Percentiles rank a stretch among this genome's conserved stretches.
phyloP scores from a whole-genome alignment of 2,113 vertebrate genomes.

The Rhinopomastus cyanomelas region DNA sequence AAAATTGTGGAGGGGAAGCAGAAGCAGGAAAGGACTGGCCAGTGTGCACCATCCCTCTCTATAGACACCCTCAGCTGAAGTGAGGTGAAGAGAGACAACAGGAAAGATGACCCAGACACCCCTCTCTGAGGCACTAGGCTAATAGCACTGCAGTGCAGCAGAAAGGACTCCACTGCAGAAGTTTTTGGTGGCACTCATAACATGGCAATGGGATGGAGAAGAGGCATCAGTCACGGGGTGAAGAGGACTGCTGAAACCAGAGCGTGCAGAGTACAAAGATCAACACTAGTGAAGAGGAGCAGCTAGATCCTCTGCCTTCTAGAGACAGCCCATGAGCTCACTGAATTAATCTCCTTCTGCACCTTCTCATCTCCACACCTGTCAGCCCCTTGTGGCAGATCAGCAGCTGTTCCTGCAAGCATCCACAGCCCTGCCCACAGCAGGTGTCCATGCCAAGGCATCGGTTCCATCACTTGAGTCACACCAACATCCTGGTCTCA shows the following conservation, averaged over 20 bases:
- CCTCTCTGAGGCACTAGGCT: background rate
- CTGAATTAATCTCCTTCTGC: background rate
- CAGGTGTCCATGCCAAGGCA: fast-evolving
- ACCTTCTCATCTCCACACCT: too few species aligned
- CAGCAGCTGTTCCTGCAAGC: fast-evolving
- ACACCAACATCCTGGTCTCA: background rate
- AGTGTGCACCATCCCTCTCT: background rate
- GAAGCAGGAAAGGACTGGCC: background rate
- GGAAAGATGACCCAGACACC: background rate
- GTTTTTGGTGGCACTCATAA: background rate
- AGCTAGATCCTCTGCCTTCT: background rate
- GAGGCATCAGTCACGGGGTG: fast-evolving
- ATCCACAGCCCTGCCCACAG: background rate
- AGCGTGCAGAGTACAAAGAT: fast-evolving
- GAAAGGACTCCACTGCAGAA: background rate
- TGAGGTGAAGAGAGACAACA: background rate
- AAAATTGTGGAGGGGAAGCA: background rate
- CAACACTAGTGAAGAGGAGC: background rate
- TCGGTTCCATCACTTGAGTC: fast-evolving
- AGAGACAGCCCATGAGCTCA: background rate
- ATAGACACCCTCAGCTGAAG: background rate
- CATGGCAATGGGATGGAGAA: background rate
- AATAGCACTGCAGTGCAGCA: background rate
- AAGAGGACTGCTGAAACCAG: background rate
- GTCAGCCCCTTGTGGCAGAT: background rate